Percentiles rank a stretch among this genome's conserved stretches.
Evolutionary conservation across 2,113 vertebrate genomes (phyloP).

Genomic region (Megaceryle torquata): DNA sequence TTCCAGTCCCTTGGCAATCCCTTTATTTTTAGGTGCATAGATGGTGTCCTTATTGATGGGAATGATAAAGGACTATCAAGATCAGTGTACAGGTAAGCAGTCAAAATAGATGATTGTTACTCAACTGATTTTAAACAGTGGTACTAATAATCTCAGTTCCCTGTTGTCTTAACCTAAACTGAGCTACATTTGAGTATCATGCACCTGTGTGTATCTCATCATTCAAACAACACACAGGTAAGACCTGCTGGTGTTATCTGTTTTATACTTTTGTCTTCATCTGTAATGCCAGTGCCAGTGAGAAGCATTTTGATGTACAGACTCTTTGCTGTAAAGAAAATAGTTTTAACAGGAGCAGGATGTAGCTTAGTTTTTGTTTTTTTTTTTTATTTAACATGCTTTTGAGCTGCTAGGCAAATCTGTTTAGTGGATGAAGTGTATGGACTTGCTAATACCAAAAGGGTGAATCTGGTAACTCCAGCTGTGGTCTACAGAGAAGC

Average conservation of each 20-base stretch:
- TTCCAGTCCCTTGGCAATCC: conserved; percentile 94
- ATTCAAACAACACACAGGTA: background rate
- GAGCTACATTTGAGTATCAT: background rate
- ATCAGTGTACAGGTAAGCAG: conserved; percentile 83
- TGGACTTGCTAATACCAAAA: background rate
- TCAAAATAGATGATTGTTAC: background rate
- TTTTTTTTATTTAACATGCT: background rate
- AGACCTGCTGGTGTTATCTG: background rate
- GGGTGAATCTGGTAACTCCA: background rate
- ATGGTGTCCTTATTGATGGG: conserved; percentile 90
- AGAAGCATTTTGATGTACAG: background rate
- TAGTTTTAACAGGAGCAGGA: background rate
- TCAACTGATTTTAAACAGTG: background rate
- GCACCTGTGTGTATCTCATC: fast-evolving
- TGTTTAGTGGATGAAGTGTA: background rate
- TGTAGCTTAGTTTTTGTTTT: too few species aligned
- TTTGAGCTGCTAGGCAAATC: background rate
- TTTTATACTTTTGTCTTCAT: fast-evolving
- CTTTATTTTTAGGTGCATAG: conserved; percentile 92
- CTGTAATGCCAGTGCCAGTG: fast-evolving
- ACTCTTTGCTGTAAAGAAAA: background rate
- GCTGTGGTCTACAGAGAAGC: background rate
- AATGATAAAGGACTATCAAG: conserved; percentile 91
- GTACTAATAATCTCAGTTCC: background rate
- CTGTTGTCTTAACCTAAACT: background rate